Conservation (phyloP, 2,113 vertebrate species). For the Phodopus roborovskii region DNA sequence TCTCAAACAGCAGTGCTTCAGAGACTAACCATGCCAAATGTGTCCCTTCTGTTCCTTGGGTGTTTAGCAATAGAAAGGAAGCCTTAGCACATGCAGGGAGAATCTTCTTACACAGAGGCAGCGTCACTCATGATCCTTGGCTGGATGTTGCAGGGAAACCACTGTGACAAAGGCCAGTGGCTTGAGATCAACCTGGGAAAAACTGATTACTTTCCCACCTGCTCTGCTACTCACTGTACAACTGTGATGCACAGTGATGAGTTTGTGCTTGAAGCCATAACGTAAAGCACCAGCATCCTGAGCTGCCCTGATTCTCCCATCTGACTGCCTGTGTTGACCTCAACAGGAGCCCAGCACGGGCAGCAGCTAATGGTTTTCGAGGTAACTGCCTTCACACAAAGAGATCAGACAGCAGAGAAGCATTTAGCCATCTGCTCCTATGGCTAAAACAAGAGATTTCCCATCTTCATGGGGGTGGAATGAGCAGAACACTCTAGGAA, state of each 20-base stretch:
- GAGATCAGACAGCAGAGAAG: conserved; percentile 29
- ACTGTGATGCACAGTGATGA: neutral
- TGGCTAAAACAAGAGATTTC: conserved; percentile 26
- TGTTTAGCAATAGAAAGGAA: neutral
- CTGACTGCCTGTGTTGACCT: neutral
- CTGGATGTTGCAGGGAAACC: neutral
- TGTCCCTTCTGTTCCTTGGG: neutral
- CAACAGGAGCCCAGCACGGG: neutral
- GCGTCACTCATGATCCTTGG: neutral
- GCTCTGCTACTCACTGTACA: neutral
- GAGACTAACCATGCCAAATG: conserved; percentile 20
- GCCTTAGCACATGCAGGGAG: neutral
- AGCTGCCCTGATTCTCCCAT: neutral
- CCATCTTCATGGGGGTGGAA: neutral
- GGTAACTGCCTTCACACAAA: conserved; percentile 18
- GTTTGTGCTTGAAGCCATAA: neutral
- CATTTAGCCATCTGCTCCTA: neutral
- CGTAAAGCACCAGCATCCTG: neutral
- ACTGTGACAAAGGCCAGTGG: neutral
- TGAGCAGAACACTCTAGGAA: neutral
- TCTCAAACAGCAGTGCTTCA: conserved; percentile 39
- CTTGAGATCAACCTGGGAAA: neutral
- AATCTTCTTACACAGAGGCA: conserved; percentile 10
- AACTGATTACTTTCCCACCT: neutral
- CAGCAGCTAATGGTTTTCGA: neutral